Percentiles rank a stretch among this genome's conserved stretches.
Evolutionary conservation across 2,797 vertebrate species (phyloP).

Genomic region (Psittacula echo): DNA sequence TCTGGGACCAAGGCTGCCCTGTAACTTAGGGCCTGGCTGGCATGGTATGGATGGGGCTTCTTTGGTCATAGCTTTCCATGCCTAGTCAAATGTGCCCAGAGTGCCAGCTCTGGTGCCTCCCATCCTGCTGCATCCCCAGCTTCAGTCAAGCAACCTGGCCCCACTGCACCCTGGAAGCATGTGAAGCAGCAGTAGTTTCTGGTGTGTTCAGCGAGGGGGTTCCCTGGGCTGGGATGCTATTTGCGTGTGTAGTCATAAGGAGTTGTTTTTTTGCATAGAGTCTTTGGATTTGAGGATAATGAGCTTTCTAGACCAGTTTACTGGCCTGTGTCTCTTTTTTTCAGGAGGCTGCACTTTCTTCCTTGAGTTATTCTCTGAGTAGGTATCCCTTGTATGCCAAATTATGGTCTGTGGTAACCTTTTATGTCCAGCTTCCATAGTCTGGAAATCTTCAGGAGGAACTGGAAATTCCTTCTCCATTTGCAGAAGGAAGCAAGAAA

Average conservation of each 20-base stretch:
- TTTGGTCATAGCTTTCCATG: neutral
- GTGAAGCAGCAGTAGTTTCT: neutral
- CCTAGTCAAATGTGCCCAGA: neutral
- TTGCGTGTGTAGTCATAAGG: neutral
- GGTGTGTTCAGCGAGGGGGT: neutral
- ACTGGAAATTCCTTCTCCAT: neutral
- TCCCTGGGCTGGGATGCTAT: neutral
- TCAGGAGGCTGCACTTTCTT: neutral
- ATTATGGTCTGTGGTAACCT: neutral
- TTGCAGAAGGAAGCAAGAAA: neutral
- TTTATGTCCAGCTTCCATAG: neutral
- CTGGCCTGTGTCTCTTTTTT: neutral
- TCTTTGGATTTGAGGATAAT: neutral
- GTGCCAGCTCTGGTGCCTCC: fast-evolving
- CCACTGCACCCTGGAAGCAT: neutral
- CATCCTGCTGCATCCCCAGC: neutral
- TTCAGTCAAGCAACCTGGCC: neutral
- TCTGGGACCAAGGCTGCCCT: neutral
- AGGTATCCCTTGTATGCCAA: neutral
- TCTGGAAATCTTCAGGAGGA: neutral
- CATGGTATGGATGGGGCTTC: neutral
- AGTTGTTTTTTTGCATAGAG: neutral
- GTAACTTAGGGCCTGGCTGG: neutral
- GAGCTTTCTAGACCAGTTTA: neutral
- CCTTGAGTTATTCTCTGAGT: neutral